Conservation (phyloP, 2,888 invertebrate genomes). For the Prosapia bicincta region DNA sequence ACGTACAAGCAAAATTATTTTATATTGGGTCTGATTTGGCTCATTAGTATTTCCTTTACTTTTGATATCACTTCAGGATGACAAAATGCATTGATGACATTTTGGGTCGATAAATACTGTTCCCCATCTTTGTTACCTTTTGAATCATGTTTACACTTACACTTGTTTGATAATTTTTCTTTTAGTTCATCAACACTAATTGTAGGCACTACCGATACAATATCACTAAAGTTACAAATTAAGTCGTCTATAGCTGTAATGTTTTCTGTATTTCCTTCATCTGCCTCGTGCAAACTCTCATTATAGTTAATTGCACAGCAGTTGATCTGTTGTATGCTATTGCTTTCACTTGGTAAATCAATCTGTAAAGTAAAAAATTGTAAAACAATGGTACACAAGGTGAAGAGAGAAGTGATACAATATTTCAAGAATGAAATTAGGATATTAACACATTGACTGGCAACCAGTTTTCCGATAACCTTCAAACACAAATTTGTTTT, state of each 20-base stretch:
- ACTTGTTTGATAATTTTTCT: slow-evolving; percentile 10
- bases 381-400: too few species aligned
- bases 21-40: background rate
- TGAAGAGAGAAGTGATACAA: too few species aligned
- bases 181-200: slow-evolving; percentile 7
- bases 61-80: slow-evolving; percentile 55
- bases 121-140: slow-evolving; percentile 37
- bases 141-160: background rate
- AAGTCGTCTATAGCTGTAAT: background rate
- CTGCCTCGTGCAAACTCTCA: background rate
- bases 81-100: slow-evolving; percentile 63
- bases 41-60: slow-evolving; percentile 19
- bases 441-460: too few species aligned
- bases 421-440: too few species aligned
- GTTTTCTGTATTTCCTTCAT: background rate
- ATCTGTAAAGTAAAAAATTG: background rate
- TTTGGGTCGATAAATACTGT: slow-evolving; percentile 39
- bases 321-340: background rate
- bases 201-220: background rate
- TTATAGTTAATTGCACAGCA: background rate
- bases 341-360: background rate
- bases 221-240: background rate
- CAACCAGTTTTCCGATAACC: too few species aligned
- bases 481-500: too few species aligned
- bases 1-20: too few species aligned